Evolutionary conservation across 1,140 invertebrate species (phyloP).

Genomic region (Drosophila rhopaloa): DNA sequence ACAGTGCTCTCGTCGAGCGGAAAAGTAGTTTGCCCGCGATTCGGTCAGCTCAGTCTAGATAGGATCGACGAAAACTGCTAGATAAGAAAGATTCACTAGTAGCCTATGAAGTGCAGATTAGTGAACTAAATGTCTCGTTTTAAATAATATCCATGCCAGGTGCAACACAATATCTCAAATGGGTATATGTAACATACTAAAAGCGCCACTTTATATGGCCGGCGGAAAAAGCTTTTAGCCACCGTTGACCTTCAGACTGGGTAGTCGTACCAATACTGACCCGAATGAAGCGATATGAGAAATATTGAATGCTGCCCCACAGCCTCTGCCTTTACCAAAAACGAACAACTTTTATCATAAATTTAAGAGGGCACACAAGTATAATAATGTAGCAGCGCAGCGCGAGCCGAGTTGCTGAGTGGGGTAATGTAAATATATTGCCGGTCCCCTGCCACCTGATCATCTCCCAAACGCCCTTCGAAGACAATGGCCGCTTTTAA

Average conservation of each 20-base stretch:
- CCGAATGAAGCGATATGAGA: slow-evolving; percentile 10
- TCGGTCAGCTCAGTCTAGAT: background rate
- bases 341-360: slow-evolving; percentile 71
- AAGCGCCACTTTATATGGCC: too few species aligned
- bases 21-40: slow-evolving; percentile 52
- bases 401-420: slow-evolving; percentile 20
- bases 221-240: too few species aligned
- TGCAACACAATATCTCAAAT: too few species aligned
- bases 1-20: slow-evolving; percentile 26
- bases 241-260: slow-evolving; percentile 2
- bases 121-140: background rate
- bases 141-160: too few species aligned
- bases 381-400: slow-evolving; percentile 3
- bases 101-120: slow-evolving; percentile 3
- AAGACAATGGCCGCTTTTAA: slow-evolving; percentile 35
- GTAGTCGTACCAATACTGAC: background rate
- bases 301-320: slow-evolving; percentile 24
- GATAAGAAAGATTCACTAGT: background rate
- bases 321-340: background rate
- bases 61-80: background rate
- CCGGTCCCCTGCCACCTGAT: slow-evolving; percentile 8
- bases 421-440: slow-evolving; percentile 64
- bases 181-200: too few species aligned
- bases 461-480: background rate
- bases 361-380: slow-evolving; percentile 41